Conservation (phyloP, 2,113 vertebrate genomes). For the Perccottus glenii region DNA sequence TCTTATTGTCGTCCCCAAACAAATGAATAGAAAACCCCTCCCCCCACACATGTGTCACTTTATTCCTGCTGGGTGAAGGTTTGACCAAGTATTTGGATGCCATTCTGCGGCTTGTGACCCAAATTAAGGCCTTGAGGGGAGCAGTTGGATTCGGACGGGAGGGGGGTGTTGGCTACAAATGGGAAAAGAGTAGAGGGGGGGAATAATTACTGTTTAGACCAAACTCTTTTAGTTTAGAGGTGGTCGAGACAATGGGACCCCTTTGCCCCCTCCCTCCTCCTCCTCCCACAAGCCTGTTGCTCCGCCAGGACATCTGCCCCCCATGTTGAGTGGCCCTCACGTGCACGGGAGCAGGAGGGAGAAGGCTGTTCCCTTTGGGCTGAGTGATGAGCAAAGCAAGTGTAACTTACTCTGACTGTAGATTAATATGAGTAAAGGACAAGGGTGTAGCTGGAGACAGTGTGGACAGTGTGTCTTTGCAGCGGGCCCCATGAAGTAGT, state of each 20-base stretch:
- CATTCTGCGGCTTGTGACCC: constrained; percentile 75
- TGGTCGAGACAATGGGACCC: constrained; percentile 70
- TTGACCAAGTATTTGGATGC: constrained; percentile 64
- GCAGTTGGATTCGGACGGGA: constrained; percentile 26
- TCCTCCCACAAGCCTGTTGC: constrained; percentile 34
- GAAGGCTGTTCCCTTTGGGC: background rate
- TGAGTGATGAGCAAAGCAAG: constrained; percentile 21
- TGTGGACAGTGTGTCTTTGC: too few species aligned
- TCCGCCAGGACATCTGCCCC: constrained; percentile 57
- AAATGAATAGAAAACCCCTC: background rate
- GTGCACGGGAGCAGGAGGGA: constrained; percentile 1
- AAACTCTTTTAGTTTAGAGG: constrained; percentile 70
- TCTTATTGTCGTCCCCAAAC: too few species aligned
- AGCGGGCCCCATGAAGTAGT: too few species aligned
- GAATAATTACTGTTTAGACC: constrained; percentile 76
- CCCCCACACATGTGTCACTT: constrained; percentile 24
- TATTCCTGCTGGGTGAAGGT: constrained; percentile 39
- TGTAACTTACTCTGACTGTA: background rate
- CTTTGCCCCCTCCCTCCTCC: constrained; percentile 35
- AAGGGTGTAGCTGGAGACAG: too few species aligned
- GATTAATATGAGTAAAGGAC: too few species aligned
- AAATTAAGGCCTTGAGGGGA: constrained; percentile 77
- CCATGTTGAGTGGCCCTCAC: constrained; percentile 15
- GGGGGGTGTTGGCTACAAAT: constrained; percentile 44
- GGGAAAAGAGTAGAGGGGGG: constrained; percentile 46